These are phyloP conservation scores for Meta bourneti DNA, from an alignment of 2,888 invertebrate species.

Conservation along the genomic window DNA sequence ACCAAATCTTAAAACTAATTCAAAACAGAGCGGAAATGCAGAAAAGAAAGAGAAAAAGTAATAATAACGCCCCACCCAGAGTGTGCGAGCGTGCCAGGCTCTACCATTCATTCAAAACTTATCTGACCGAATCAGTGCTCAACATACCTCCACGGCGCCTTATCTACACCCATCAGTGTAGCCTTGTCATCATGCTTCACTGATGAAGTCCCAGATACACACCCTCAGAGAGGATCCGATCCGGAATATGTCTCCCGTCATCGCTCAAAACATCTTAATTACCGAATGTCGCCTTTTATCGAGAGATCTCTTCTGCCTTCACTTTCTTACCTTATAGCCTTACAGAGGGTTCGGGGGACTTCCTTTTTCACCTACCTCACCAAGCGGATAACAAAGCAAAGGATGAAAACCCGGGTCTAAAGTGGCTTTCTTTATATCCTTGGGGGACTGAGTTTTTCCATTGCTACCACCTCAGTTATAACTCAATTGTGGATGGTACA, in stretches of 20 bases:
- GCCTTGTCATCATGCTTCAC: slow-evolving; percentile 33
- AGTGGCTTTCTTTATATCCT: no score
- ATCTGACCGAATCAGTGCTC: slow-evolving; percentile 3
- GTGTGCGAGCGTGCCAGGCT: background rate
- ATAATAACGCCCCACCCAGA: background rate
- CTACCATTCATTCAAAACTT: background rate
- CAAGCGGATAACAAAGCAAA: no score
- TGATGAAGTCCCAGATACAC: slow-evolving; percentile 24
- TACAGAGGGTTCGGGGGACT: no score
- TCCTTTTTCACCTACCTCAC: no score
- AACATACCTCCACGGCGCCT: background rate
- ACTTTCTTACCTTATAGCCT: background rate
- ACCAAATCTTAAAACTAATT: no score
- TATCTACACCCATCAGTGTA: slow-evolving; percentile 41
- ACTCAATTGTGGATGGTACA: no score
- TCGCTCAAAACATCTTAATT: slow-evolving; percentile 52
- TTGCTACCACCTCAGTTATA: no score
- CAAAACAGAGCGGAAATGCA: background rate
- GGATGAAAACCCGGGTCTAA: no score
- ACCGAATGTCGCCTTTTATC: slow-evolving; percentile 44
- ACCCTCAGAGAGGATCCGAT: background rate
- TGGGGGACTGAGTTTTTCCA: no score
- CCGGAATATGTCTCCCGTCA: slow-evolving; percentile 41
- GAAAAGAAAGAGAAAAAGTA: background rate
- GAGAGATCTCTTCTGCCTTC: background rate